Evolutionary conservation across 2,113 vertebrate species (phyloP).

Genomic region (Numenius arquata): DNA sequence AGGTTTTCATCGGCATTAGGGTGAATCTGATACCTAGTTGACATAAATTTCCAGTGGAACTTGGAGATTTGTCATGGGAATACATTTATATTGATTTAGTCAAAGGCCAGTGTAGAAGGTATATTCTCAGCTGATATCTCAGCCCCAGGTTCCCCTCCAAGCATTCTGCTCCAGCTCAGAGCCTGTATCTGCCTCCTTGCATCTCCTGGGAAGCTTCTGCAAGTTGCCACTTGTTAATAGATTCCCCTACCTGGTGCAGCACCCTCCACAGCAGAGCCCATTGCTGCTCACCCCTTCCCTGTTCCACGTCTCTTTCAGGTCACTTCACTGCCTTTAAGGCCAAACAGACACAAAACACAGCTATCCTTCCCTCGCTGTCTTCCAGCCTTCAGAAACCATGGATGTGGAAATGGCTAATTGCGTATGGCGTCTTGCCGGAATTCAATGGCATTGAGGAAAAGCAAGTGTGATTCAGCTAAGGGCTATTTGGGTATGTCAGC

Average conservation of each 20-base stretch:
- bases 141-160: background rate
- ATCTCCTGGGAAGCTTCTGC: background rate
- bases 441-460: constrained; percentile 20
- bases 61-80: background rate
- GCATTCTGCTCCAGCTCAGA: background rate
- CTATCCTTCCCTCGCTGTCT: accelerated
- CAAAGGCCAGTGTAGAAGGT: background rate
- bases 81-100: background rate
- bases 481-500: background rate
- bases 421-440: background rate
- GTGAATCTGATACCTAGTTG: background rate
- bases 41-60: background rate
- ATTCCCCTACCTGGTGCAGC: background rate
- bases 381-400: background rate
- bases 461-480: constrained; percentile 9
- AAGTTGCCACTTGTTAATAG: background rate
- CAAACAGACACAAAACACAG: background rate
- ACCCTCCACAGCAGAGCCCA: background rate
- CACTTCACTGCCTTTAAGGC: background rate
- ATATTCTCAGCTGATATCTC: background rate
- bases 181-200: background rate
- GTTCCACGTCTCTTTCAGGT: background rate
- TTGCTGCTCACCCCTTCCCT: background rate
- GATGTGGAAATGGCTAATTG: background rate
- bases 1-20: background rate